Percentiles rank a stretch among this genome's conserved stretches.
Evolutionary conservation across 2,113 vertebrate genomes (phyloP).

Genomic region (Malurus cyaneus): DNA sequence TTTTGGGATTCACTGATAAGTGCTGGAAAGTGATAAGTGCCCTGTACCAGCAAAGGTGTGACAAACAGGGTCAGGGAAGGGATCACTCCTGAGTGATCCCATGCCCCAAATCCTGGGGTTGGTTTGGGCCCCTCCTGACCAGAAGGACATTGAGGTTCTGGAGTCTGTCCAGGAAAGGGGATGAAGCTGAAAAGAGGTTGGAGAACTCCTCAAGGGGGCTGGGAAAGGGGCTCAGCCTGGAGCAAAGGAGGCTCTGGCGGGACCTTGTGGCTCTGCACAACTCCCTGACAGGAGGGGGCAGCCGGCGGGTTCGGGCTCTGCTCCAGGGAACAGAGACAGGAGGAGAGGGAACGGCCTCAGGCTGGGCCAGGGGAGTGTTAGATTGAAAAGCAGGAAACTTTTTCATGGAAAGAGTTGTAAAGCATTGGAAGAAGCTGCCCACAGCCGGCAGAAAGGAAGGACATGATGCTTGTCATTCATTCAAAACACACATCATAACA

Average conservation of each 20-base stretch:
- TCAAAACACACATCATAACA: neutral
- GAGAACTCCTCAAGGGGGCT: neutral
- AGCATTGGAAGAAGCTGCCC: neutral
- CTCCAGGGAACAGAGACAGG: neutral
- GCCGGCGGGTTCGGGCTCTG: fast-evolving
- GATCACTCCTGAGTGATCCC: too few relatives aligned
- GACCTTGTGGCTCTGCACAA: neutral
- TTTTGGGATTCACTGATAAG: neutral
- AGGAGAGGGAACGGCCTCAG: fast-evolving
- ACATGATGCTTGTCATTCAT: fast-evolving
- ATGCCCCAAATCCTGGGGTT: too few relatives aligned
- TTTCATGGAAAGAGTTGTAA: neutral
- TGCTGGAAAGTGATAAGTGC: neutral
- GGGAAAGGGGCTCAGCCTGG: neutral
- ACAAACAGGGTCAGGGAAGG: neutral
- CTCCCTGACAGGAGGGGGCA: neutral
- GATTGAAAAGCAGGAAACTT: neutral
- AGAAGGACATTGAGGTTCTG: neutral
- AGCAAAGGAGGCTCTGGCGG: neutral
- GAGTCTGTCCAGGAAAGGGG: fast-evolving
- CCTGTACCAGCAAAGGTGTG: too few relatives aligned
- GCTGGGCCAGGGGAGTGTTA: fast-evolving
- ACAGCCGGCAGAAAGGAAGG: neutral
- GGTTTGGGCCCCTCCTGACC: neutral
- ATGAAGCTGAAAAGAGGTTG: fast-evolving